phyloP scores from a whole-genome alignment of 2,113 vertebrate species.

The Cranoglanis bouderius region DNA sequence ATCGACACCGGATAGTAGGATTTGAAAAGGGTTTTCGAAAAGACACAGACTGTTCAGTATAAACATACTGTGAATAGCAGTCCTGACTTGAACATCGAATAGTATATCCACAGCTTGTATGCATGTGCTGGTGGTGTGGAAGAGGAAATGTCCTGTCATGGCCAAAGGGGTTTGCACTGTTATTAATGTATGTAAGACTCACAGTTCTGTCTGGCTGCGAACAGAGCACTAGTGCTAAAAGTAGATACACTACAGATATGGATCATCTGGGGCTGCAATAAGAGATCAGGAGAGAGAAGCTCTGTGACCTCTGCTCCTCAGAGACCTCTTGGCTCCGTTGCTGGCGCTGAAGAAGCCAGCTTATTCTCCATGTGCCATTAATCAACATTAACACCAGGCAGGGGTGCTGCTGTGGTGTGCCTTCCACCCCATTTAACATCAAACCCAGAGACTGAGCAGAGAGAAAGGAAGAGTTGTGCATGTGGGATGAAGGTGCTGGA shows the following conservation, averaged over 20 bases:
- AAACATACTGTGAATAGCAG: background rate
- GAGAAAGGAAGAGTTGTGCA: background rate
- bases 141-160: constrained; percentile 4
- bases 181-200: constrained; percentile 36
- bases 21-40: background rate
- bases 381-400: constrained; percentile 54
- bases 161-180: background rate
- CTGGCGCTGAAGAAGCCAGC: constrained; percentile 31
- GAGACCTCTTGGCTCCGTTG: constrained; percentile 24
- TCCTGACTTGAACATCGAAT: background rate
- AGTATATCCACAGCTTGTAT: background rate
- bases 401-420: background rate
- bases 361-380: constrained; percentile 46
- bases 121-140: background rate
- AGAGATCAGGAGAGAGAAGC: constrained; percentile 37
- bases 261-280: constrained; percentile 37
- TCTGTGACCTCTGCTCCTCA: constrained; percentile 36
- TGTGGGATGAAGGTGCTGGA: background rate
- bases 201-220: constrained; percentile 2
- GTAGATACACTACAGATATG: constrained; percentile 30
- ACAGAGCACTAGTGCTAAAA: constrained; percentile 15
- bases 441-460: constrained; percentile 24
- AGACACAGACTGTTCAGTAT: background rate
- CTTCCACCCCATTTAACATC: constrained; percentile 47
- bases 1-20: background rate